These are phyloP conservation scores for Leptosomus discolor DNA, from an alignment of 2,113 vertebrate species.

Conservation along the genomic window DNA sequence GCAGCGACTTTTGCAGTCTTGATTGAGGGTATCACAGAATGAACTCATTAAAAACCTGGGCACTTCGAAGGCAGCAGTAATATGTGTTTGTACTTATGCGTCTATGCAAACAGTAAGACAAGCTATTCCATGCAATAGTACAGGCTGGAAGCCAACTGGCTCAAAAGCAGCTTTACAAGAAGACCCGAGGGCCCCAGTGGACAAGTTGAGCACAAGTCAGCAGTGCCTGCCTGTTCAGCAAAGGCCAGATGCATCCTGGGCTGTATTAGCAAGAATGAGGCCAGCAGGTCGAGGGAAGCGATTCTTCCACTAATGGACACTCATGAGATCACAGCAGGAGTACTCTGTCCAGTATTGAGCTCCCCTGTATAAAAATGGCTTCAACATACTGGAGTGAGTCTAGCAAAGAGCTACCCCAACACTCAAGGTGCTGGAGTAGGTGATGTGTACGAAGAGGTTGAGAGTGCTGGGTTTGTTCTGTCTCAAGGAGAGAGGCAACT, in stretches of 20 bases:
- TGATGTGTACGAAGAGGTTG: neutral
- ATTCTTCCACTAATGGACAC: neutral
- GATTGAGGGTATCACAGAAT: neutral
- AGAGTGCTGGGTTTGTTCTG: neutral
- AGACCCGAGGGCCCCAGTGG: accelerated
- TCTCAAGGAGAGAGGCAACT: neutral
- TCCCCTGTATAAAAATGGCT: neutral
- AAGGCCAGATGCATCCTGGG: neutral
- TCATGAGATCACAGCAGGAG: neutral
- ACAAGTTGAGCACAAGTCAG: neutral
- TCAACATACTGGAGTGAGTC: neutral
- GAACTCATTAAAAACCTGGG: neutral
- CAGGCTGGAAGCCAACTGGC: neutral
- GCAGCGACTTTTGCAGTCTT: neutral
- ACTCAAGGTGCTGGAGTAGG: neutral
- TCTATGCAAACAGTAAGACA: neutral
- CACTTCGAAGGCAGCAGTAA: neutral
- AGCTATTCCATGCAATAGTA: neutral
- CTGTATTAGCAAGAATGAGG: neutral
- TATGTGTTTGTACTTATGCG: neutral
- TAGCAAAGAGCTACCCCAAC: neutral
- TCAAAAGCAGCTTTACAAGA: neutral
- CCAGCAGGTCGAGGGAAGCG: neutral
- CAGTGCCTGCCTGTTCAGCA: neutral
- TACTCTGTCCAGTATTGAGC: neutral